These are phyloP conservation scores for Ctenomys sociabilis DNA, from an alignment of 2,113 vertebrate species.

Conservation along the genomic window DNA sequence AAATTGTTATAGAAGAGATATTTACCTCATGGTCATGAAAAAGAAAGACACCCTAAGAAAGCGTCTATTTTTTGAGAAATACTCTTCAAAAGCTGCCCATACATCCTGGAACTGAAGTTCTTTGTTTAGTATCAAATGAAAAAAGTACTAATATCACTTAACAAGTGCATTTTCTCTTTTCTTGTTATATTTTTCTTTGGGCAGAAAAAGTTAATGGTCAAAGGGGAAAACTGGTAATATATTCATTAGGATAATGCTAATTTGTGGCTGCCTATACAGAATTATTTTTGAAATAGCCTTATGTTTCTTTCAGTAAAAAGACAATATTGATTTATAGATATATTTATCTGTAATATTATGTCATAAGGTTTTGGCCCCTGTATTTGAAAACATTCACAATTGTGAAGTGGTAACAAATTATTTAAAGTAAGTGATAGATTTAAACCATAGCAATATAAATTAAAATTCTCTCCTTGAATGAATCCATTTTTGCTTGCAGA, in stretches of 20 bases:
- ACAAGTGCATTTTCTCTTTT: background rate
- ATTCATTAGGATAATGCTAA: background rate
- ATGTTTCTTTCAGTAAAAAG: background rate
- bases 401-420: background rate
- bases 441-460: background rate
- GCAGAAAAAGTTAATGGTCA: conserved; percentile 20
- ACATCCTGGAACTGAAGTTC: conserved; percentile 23
- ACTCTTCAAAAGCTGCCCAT: conserved; percentile 8
- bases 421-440: conserved; percentile 32
- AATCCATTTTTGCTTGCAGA: background rate
- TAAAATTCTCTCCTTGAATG: conserved; percentile 7
- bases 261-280: background rate
- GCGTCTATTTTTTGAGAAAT: background rate
- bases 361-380: background rate
- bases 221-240: background rate
- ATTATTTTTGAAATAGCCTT: background rate
- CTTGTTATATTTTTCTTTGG: conserved; percentile 16
- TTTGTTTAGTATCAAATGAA: conserved; percentile 33
- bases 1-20: background rate
- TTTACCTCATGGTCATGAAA: background rate
- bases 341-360: background rate
- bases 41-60: conserved; percentile 28
- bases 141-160: conserved; percentile 16
- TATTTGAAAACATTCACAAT: background rate
- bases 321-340: background rate